Percentiles rank a stretch among this genome's conserved stretches.
Evolutionary conservation across 2,888 invertebrate species (phyloP).

Genomic region (Orthonychiurus folsomi): DNA sequence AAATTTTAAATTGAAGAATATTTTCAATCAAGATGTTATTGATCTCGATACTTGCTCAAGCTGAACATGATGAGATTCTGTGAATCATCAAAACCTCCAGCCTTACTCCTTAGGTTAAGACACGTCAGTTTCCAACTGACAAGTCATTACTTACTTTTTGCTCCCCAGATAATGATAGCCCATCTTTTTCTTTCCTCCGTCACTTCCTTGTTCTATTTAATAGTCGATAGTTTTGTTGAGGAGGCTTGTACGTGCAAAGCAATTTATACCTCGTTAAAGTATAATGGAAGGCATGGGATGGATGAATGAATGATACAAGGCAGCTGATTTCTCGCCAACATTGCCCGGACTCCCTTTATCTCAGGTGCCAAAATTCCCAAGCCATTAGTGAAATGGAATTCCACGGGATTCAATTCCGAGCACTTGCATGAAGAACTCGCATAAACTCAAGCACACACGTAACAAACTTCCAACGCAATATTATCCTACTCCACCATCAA

Average conservation of each 20-base stretch:
- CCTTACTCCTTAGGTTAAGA: too few relatives aligned
- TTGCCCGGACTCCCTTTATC: not conserved
- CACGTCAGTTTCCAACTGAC: too few relatives aligned
- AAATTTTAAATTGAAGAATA: too few relatives aligned
- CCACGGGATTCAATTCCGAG: not conserved
- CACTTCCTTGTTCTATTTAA: not conserved
- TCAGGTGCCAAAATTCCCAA: constrained; percentile 25
- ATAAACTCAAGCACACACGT: too few relatives aligned
- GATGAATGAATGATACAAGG: constrained; percentile 24
- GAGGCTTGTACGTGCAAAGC: constrained; percentile 17
- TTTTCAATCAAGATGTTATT: too few relatives aligned
- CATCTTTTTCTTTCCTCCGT: constrained; percentile 1
- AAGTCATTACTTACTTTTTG: not conserved
- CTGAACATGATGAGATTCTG: too few relatives aligned
- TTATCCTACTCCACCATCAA: too few relatives aligned
- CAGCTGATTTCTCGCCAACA: constrained; percentile 17
- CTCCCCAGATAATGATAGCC: not conserved
- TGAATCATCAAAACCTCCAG: too few relatives aligned
- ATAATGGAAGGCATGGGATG: too few relatives aligned
- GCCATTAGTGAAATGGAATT: constrained; percentile 10
- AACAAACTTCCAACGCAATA: too few relatives aligned
- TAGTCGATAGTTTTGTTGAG: not conserved
- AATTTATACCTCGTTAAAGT: constrained; percentile 29
- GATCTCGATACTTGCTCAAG: too few relatives aligned
- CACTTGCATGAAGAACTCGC: not conserved